phyloP scores from a whole-genome alignment of 2,888 invertebrate species.

The Oscheius sp. region DNA sequence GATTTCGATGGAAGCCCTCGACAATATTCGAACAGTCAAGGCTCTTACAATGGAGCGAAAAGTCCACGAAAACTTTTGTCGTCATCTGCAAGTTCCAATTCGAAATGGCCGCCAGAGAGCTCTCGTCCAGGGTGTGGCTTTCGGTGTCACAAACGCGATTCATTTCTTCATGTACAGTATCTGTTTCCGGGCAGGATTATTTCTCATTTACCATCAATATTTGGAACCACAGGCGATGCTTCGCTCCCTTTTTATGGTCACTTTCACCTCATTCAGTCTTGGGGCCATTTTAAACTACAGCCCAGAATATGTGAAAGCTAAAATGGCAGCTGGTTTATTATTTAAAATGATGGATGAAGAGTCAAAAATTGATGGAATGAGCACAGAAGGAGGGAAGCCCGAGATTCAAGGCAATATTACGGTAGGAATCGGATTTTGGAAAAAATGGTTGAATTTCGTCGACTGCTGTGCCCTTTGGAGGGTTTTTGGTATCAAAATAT shows the following conservation, averaged over 20 bases:
- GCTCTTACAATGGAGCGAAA: conserved; percentile 19
- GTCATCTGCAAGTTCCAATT: conserved; percentile 55
- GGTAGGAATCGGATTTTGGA: conserved; percentile 61
- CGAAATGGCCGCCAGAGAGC: conserved; percentile 47
- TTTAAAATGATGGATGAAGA: conserved; percentile 73
- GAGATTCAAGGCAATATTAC: conserved; percentile 26
- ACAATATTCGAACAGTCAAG: conserved; percentile 23
- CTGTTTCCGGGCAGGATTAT: conserved; percentile 74
- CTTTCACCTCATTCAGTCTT: conserved; percentile 76
- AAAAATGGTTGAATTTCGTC: conserved; percentile 63
- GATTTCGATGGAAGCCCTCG: conserved; percentile 23
- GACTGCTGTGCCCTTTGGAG: too few species aligned
- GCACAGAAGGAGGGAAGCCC: neutral
- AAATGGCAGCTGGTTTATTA: conserved; percentile 73
- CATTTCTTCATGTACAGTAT: conserved; percentile 74
- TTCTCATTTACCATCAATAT: conserved; percentile 74
- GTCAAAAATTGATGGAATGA: conserved; percentile 23
- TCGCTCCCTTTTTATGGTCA: conserved; percentile 76
- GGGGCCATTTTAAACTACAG: conserved; percentile 74
- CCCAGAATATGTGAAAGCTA: conserved; percentile 75
- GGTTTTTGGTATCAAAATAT: too few species aligned
- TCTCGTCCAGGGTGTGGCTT: conserved; percentile 59
- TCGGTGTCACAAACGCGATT: conserved; percentile 72
- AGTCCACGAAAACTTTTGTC: conserved; percentile 30
- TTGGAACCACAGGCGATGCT: conserved; percentile 75